Percentiles rank a stretch among this genome's conserved stretches.
Evolutionary conservation across 53 echinoderm and acorn worm genomes (phyloP).

Genomic region (Holothuria scabra): DNA sequence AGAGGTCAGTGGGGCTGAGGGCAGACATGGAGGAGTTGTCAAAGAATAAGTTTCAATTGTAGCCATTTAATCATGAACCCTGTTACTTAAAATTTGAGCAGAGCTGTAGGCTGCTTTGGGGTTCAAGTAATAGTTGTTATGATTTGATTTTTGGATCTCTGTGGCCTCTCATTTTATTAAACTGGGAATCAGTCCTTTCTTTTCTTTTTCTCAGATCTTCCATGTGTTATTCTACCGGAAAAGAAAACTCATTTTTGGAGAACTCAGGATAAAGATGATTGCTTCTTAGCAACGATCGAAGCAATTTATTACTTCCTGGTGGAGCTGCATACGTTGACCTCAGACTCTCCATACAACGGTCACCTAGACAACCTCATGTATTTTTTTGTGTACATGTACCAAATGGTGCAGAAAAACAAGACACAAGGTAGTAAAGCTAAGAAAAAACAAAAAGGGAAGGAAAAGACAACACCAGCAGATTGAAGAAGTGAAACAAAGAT

Average conservation of each 20-base stretch:
- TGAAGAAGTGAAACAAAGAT: no score
- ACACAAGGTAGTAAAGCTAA: constrained; percentile 12
- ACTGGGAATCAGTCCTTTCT: neutral
- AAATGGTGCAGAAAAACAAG: constrained; percentile 64
- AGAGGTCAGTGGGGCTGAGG: no score
- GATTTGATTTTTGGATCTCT: no score
- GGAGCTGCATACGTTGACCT: constrained; percentile 65
- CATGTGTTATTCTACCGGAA: constrained; percentile 69
- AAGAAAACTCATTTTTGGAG: constrained; percentile 87
- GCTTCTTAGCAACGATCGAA: constrained; percentile 93
- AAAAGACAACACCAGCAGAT: no score
- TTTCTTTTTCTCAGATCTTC: constrained; percentile 60
- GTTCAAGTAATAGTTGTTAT: no score
- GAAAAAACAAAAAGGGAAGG: constrained; percentile 23
- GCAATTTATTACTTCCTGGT: constrained; percentile 93
- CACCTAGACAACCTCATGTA: constrained; percentile 91
- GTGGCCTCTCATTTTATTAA: no score
- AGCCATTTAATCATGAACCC: no score
- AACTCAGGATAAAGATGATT: constrained; percentile 72
- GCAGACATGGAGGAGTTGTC: no score
- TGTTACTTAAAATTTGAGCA: no score
- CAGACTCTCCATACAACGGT: constrained; percentile 42
- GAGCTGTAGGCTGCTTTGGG: no score
- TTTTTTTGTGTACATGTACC: constrained; percentile 86
- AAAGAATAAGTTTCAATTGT: no score